Evolutionary conservation across 1,140 invertebrate species (phyloP), one percentile per base, ranked within the genome.

Genomic region (Apolygus lucorum): DNA sequence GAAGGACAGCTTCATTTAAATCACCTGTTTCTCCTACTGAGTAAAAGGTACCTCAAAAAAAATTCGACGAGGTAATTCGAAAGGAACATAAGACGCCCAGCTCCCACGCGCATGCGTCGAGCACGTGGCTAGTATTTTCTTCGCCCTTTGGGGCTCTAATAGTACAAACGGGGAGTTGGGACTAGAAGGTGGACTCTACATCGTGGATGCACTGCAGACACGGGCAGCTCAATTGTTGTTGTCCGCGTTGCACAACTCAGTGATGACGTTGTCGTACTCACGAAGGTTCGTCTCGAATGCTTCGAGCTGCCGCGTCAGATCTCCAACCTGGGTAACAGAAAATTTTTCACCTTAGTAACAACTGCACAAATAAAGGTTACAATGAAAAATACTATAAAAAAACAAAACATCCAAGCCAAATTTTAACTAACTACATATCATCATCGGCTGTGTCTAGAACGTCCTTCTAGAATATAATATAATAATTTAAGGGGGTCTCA

Each of bases 221-320:
- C n/a, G 42, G 17, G 42, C 59, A 69, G n/a, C 28, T 69, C 22
- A 59, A 21, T 73, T 73, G 28, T 74, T 74, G 65, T 83, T 82
- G 34, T 84, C 82, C 34, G 78, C 77, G 73, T 82, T 78, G 78
- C 84, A 87, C 25, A 89, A 76, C 26, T 85, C 84, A 70, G 84
- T 84, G 69, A 91, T 79, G 76, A 90, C 78, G 72, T 87, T 84
- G 75, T 92, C 89, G 77, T 90, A 93, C 70, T 88, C 86, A 54
- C 84, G 82, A 75, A 90, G 81, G 74, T 86, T 86, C 1, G 83
- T 86, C 79, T 93, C 90, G 76, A 90, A 92, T 62, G 82, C 84
- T 75, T 88, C 85, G 68, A 93, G 76, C 76, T 91, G 88, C 74
- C 86, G 83, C 1, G 86, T 86, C 4, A 92, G 78, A 74, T 89